A percentile compares a stretch with the other conserved stretches of the same genome.
phyloP scores from a whole-genome alignment of 2,797 vertebrate species.

The Eidolon dupreanum region DNA sequence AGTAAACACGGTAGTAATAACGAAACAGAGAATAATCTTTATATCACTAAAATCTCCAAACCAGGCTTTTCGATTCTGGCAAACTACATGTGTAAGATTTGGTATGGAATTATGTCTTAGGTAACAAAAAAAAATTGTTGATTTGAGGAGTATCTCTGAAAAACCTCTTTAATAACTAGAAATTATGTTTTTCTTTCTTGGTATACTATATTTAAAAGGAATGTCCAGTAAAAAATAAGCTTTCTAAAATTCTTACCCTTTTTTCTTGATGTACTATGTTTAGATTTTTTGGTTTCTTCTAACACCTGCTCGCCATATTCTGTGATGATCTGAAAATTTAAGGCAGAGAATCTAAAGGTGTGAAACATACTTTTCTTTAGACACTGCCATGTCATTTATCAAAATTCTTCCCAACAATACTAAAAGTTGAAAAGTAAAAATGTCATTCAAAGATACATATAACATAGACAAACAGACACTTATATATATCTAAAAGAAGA shows the following conservation, averaged over 20 bases:
- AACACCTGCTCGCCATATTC: constrained; percentile 77
- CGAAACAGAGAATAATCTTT: background rate
- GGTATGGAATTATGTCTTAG: constrained; percentile 37
- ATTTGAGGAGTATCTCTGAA: background rate
- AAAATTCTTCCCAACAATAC: background rate
- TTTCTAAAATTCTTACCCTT: constrained; percentile 74
- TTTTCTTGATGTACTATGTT: constrained; percentile 43
- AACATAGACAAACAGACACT: background rate
- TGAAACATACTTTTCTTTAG: background rate
- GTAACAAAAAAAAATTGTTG: background rate
- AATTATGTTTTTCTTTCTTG: background rate
- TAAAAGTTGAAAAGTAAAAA: constrained; percentile 25
- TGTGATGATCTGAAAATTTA: constrained; percentile 73
- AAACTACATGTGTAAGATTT: background rate
- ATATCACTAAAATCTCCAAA: background rate
- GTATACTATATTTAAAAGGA: background rate
- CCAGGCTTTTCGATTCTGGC: background rate
- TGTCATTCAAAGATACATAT: background rate
- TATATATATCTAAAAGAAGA: background rate
- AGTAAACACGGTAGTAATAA: background rate
- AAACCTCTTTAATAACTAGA: constrained; percentile 16
- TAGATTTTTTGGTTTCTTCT: constrained; percentile 74
- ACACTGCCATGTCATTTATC: background rate
- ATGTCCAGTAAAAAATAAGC: background rate
- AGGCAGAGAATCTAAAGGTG: constrained; percentile 56